Evolutionary conservation across 2,113 vertebrate genomes (phyloP).

Genomic region (Notechis scutatus): DNA sequence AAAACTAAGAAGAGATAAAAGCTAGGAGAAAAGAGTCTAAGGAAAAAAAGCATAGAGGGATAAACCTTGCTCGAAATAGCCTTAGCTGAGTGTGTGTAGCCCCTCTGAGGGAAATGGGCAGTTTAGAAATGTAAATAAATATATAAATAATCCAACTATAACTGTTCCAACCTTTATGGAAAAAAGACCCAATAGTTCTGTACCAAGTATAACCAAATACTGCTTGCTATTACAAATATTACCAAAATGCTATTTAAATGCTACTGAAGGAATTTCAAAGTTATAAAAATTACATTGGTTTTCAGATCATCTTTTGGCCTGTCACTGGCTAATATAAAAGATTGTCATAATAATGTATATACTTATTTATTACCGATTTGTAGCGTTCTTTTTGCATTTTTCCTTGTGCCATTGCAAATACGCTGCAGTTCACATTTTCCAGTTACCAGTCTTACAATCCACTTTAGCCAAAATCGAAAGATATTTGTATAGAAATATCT

Average conservation of each 20-base stretch:
- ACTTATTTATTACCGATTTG: conserved; percentile 75
- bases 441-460: conserved; percentile 82
- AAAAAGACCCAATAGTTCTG: neutral
- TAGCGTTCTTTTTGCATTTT: conserved; percentile 79
- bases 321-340: neutral
- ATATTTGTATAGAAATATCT: conserved; percentile 83
- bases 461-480: conserved; percentile 91
- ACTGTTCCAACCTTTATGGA: neutral
- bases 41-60: neutral
- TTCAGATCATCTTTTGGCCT: neutral
- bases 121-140: neutral
- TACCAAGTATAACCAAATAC: neutral
- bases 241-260: neutral
- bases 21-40: neutral
- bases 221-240: neutral
- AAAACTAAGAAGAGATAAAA: neutral
- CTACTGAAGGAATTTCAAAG: neutral
- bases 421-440: conserved; percentile 91
- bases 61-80: neutral
- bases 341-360: neutral
- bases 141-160: neutral
- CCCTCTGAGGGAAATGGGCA: neutral
- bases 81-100: neutral
- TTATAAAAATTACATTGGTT: neutral
- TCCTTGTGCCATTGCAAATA: conserved; percentile 70